Conservation (phyloP, 2,797 vertebrate genomes). For the Phalloptychus januarius region DNA sequence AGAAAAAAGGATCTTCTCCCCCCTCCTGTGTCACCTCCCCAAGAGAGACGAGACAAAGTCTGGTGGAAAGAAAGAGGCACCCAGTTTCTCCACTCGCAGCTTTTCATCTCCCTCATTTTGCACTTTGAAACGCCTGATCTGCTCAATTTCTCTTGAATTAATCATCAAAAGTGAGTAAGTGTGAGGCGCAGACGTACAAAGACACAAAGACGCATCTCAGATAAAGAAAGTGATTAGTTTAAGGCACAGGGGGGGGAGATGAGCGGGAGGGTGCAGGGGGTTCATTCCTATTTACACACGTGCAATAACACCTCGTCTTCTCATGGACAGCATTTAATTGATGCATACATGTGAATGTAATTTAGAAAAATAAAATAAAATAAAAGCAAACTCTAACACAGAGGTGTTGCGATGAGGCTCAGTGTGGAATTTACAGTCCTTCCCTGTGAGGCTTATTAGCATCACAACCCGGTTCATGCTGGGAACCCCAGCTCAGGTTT, state of each 20-base stretch:
- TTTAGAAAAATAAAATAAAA: slow-evolving; percentile 15
- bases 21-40: slow-evolving; percentile 34
- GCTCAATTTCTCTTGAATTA: slow-evolving; percentile 57
- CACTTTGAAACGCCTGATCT: slow-evolving; percentile 65
- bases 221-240: slow-evolving; percentile 36
- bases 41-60: slow-evolving; percentile 57
- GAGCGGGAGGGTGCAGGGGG: not conserved
- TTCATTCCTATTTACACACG: slow-evolving; percentile 23
- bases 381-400: slow-evolving; percentile 9
- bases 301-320: not conserved
- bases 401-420: slow-evolving; percentile 13
- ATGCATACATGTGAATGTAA: slow-evolving; percentile 25
- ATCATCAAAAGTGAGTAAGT: slow-evolving; percentile 57
- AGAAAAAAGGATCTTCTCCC: slow-evolving; percentile 34
- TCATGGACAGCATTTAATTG: slow-evolving; percentile 12
- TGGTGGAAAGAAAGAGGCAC: slow-evolving; percentile 35
- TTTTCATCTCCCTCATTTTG: slow-evolving; percentile 60
- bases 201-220: slow-evolving; percentile 35
- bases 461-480: slow-evolving; percentile 37
- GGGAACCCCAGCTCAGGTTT: not conserved
- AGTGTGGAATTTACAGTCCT: slow-evolving; percentile 44
- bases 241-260: not conserved
- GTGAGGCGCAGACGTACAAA: too few relatives aligned
- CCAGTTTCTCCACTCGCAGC: slow-evolving; percentile 14
- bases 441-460: slow-evolving; percentile 39